These are phyloP conservation scores for Onchidella celtica DNA, from an alignment of 2,888 invertebrate species.

Conservation along the genomic window DNA sequence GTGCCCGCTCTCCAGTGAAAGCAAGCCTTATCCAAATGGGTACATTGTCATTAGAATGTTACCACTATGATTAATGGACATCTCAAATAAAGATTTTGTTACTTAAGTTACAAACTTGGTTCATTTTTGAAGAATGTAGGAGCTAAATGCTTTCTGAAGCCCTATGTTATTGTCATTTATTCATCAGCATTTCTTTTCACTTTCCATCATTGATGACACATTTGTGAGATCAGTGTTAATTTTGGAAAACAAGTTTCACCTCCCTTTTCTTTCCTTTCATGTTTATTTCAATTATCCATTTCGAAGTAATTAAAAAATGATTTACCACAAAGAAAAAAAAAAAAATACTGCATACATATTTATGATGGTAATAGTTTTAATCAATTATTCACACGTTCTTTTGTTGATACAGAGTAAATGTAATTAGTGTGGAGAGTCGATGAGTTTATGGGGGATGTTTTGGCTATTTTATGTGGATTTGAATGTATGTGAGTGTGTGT, in stretches of 20 bases:
- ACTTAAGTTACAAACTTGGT: no score
- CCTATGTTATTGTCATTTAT: not conserved
- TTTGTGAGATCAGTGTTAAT: no score
- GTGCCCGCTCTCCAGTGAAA: no score
- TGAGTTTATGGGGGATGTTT: no score
- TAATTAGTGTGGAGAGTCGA: not conserved
- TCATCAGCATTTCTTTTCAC: not conserved
- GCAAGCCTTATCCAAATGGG: no score
- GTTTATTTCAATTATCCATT: not conserved
- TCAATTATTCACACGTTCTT: not conserved
- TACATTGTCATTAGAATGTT: no score
- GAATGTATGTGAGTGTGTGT: not conserved
- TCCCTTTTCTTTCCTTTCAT: not conserved
- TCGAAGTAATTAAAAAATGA: conserved; percentile 7
- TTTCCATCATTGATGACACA: no score
- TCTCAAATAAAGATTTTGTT: no score
- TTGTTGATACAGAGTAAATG: not conserved
- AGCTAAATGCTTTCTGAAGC: no score
- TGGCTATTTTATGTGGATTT: not conserved
- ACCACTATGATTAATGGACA: no score
- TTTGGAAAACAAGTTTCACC: no score
- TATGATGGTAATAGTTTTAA: conserved; percentile 6
- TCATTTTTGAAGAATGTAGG: no score
- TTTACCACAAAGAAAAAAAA: conserved; percentile 2
- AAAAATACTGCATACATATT: conserved; percentile 1